Evolutionary conservation across 1,140 invertebrate species (phyloP), one percentile per base, ranked within the genome.

Genomic region (Phymorhynchus buccinoides): DNA sequence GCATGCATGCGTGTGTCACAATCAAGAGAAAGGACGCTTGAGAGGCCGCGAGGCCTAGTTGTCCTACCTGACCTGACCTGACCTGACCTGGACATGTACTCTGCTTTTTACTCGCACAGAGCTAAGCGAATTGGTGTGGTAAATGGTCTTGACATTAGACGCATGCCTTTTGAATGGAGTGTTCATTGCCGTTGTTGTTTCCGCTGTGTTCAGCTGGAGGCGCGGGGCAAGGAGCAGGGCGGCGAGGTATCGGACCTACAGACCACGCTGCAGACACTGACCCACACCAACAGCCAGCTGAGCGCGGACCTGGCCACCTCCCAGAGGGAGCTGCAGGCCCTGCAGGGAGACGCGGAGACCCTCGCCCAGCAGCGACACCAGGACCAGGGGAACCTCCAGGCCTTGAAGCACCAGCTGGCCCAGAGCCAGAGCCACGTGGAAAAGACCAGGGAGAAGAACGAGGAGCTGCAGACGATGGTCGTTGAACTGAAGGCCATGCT

Each of bases 401-500:
- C 32, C n/a, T 37, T 87, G 48, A 39, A 85, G 30, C 39, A 83
- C 32, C 32, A 83, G 68, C 32, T 87, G 32, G 78, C 41, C 22
- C 30, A 84, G 62, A 22, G 79, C 56, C 80, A 80, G 44, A 3
- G 27, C 9, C 68, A 86, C 27, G 27, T 78, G 32, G 83, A 71
- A 1, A 48, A 62, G 41, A 82, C 68, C 32, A 56, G n/a, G 9
- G 44, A 62, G 82, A 68, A 84, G 37, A 84, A 44, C 3, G 79
- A 83, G 68, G 73, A 77, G 48, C 42, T 84, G 83, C 73, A 79
- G 39, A 73, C 84, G 18, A 84, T 85, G 81, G 56, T 88, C 32
- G 52, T 39, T 12, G 85, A 86, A 32, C 75, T 89, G n/a, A 52
- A 85, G 39, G 80, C 86, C n/a, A 89, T 89, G 87, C 56, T 89